A percentile compares a stretch with the other conserved stretches of the same genome.
Evolutionary conservation across 1,140 invertebrate genomes (phyloP).

Genomic region (Coelopa frigida): DNA sequence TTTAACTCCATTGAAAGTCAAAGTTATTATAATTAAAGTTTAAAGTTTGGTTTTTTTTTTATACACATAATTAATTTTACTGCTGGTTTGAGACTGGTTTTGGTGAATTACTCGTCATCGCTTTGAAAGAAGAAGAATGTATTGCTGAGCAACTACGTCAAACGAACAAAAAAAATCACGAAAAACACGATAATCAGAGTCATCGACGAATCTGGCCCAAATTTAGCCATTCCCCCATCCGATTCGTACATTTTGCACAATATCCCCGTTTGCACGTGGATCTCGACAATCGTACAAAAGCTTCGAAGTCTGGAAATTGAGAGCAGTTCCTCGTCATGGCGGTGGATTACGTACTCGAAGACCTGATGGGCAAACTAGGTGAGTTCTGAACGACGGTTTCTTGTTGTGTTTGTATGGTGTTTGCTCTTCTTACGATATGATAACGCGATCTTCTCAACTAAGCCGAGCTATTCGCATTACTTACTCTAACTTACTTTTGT

Average conservation of each 20-base stretch:
- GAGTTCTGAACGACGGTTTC: too few relatives aligned
- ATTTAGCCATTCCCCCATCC: background rate
- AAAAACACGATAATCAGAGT: background rate
- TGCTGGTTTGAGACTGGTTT: too few relatives aligned
- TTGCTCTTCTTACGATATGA: background rate
- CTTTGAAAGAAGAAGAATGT: too few relatives aligned
- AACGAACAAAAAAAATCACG: background rate
- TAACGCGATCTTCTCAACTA: background rate
- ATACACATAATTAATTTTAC: too few relatives aligned
- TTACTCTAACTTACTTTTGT: background rate
- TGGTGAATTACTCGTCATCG: too few relatives aligned
- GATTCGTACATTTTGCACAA: background rate
- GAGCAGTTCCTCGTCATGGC: conserved; percentile 44
- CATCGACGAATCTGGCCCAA: background rate
- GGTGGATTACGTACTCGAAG: conserved; percentile 57
- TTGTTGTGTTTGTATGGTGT: too few relatives aligned
- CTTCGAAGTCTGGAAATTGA: background rate
- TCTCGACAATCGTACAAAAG: background rate
- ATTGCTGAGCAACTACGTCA: too few relatives aligned
- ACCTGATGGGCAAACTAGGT: conserved; percentile 61
- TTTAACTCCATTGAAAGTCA: too few relatives aligned
- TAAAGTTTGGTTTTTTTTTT: too few relatives aligned
- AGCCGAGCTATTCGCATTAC: background rate
- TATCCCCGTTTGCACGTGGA: background rate
- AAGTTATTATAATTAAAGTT: too few relatives aligned